These are phyloP conservation scores for Sminthurides aquaticus DNA, from an alignment of 2,888 invertebrate genomes.

Conservation along the genomic window DNA sequence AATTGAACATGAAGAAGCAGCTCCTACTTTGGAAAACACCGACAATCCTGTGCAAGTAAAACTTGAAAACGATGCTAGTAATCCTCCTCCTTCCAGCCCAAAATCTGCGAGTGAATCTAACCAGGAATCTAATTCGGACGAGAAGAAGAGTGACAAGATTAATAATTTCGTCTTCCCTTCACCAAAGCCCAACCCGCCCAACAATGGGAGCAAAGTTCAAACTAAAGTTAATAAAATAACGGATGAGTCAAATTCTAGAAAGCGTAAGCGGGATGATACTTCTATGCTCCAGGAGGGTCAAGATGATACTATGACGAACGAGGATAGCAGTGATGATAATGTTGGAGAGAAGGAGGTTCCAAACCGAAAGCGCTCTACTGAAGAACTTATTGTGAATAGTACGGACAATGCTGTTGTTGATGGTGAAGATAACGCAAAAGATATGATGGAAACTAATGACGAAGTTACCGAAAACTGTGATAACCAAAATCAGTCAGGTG, in stretches of 20 bases:
- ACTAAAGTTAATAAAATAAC: conserved; percentile 10
- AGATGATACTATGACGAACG: background rate
- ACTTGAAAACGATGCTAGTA: too few relatives aligned
- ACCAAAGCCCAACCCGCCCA: background rate
- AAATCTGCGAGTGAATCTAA: conserved; percentile 21
- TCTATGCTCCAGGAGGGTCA: background rate
- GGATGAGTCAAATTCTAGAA: background rate
- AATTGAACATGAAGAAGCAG: background rate
- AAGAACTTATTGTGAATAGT: conserved; percentile 15
- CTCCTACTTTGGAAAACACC: background rate
- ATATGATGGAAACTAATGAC: conserved; percentile 21
- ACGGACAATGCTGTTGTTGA: conserved; percentile 36
- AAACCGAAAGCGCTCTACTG: conserved; percentile 26
- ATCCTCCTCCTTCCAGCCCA: background rate
- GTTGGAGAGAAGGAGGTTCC: background rate
- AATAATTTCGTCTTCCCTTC: conserved; percentile 26
- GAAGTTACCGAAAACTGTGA: conserved; percentile 24
- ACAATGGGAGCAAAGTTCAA: conserved; percentile 4
- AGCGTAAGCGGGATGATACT: background rate
- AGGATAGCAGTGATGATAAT: background rate
- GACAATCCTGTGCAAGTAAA: background rate
- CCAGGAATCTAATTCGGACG: conserved; percentile 37
- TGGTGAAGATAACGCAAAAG: conserved; percentile 26
- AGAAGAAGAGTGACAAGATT: conserved; percentile 44
- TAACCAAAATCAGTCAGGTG: conserved; percentile 13